These are phyloP conservation scores for Lutjanus erythropterus DNA, from an alignment of 2,113 vertebrate genomes.

Conservation along the genomic window DNA sequence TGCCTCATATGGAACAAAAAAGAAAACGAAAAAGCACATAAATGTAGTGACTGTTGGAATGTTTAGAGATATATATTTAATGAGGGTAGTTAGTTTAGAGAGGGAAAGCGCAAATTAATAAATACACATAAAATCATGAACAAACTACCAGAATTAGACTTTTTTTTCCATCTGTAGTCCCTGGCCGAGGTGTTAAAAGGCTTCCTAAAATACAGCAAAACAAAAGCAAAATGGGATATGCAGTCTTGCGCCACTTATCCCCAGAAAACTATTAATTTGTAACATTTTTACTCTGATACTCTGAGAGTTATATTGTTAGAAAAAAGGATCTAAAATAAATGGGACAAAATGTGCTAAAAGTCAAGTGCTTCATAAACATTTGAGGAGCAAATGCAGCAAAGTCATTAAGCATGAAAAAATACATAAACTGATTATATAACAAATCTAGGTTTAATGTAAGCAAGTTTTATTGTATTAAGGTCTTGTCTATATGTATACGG, in stretches of 20 bases:
- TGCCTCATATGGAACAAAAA: neutral
- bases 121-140: too few species aligned
- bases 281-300: neutral
- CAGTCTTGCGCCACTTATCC: too few species aligned
- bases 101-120: too few species aligned
- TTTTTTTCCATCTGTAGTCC: too few species aligned
- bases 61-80: too few species aligned
- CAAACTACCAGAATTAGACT: too few species aligned
- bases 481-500: too few species aligned
- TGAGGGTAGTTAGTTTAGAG: too few species aligned
- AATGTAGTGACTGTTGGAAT: neutral
- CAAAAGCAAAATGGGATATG: too few species aligned
- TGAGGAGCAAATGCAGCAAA: neutral
- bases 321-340: neutral
- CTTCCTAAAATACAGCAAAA: too few species aligned
- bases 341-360: neutral
- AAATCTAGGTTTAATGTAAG: neutral
- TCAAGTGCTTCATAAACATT: neutral
- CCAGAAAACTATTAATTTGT: neutral
- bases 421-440: neutral
- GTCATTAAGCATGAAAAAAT: neutral
- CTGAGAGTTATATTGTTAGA: too few species aligned
- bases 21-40: neutral
- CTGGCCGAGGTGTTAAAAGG: too few species aligned
- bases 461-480: neutral